Percentiles rank a stretch among this genome's conserved stretches.
phyloP scores from a whole-genome alignment of 2,888 invertebrate genomes.

The Stomorhina lunata region DNA sequence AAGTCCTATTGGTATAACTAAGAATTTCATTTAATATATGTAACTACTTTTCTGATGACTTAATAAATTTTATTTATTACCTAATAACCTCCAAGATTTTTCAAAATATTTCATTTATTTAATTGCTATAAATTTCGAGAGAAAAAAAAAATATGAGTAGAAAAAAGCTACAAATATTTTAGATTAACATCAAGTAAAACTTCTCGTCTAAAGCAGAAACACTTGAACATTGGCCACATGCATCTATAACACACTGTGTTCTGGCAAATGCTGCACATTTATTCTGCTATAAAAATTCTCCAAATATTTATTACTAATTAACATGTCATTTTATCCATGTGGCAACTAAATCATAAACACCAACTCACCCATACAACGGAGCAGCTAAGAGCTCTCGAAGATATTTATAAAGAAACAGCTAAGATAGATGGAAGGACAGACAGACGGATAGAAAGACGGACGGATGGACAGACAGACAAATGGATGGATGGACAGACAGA shows the following conservation, averaged over 20 bases:
- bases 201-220: neutral
- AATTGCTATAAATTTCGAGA: neutral
- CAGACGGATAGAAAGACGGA: neutral
- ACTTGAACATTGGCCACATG: constrained; percentile 22
- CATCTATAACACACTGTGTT: neutral
- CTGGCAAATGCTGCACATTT: neutral
- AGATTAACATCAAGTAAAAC: constrained; percentile 11
- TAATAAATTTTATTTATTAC: neutral
- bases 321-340: constrained; percentile 66
- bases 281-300: constrained; percentile 49
- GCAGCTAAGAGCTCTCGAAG: neutral
- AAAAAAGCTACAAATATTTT: neutral
- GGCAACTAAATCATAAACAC: constrained; percentile 66
- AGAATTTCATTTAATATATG: too few species aligned
- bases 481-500: neutral
- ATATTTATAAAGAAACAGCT: too few species aligned
- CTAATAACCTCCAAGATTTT: neutral
- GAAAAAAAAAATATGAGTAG: neutral
- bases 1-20: too few species aligned
- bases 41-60: neutral
- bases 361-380: constrained; percentile 52
- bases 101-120: neutral
- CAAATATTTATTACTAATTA: constrained; percentile 66
- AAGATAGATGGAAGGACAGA: neutral
- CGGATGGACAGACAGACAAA: neutral